phyloP scores from a whole-genome alignment of 2,113 vertebrate species.

The Mastomys natalensis region DNA sequence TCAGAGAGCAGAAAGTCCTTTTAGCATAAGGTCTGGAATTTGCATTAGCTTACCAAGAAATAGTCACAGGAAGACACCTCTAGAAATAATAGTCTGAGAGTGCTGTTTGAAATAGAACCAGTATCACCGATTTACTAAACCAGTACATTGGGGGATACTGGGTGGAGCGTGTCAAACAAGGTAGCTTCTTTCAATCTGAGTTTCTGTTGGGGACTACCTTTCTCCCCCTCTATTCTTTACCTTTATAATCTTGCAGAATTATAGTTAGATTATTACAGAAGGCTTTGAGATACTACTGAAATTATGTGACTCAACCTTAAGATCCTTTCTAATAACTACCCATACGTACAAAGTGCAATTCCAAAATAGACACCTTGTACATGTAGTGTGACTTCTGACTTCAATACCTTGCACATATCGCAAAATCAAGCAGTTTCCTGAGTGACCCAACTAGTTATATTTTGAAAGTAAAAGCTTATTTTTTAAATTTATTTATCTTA shows the following conservation, averaged over 20 bases:
- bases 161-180: rapidly evolving
- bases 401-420: background rate
- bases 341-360: background rate
- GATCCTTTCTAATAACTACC: background rate
- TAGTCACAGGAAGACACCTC: background rate
- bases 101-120: background rate
- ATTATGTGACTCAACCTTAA: background rate
- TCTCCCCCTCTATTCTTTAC: background rate
- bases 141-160: rapidly evolving
- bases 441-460: no score
- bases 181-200: background rate
- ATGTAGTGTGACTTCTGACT: background rate
- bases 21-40: background rate
- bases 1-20: background rate
- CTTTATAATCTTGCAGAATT: background rate
- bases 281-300: background rate
- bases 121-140: background rate
- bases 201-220: background rate
- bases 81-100: background rate
- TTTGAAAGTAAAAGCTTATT: background rate
- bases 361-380: background rate
- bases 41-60: background rate
- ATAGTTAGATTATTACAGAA: background rate
- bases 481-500: no score
- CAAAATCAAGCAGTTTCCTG: background rate